A percentile compares a stretch with the other conserved stretches of the same genome.
Evolutionary conservation across 2,888 invertebrate species (phyloP).

Genomic region (Orchesellides sinensis): DNA sequence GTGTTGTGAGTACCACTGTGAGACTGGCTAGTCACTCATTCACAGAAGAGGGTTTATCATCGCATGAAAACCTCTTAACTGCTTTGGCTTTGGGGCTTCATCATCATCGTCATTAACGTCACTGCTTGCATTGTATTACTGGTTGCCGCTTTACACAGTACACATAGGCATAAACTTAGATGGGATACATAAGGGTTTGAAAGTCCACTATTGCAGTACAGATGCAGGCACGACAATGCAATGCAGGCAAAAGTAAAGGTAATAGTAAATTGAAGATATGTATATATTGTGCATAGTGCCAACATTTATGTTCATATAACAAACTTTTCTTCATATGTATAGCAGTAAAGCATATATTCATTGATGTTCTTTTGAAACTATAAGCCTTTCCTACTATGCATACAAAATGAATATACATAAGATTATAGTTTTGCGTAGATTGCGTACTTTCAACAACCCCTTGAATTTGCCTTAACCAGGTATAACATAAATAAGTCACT

Average conservation of each 20-base stretch:
- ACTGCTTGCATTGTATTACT: constrained; percentile 3
- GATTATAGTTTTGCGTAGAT: background rate
- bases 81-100: constrained; percentile 46
- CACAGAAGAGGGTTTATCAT: constrained; percentile 62
- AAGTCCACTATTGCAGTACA: background rate
- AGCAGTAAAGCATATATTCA: background rate
- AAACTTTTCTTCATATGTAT: background rate
- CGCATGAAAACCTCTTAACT: constrained; percentile 55
- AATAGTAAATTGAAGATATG: background rate
- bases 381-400: background rate
- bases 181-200: constrained; percentile 6
- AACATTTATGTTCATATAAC: background rate
- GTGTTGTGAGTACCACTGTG: constrained; percentile 57
- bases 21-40: constrained; percentile 64
- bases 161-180: background rate
- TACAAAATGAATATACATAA: background rate
- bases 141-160: constrained; percentile 16
- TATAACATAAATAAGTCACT: background rate
- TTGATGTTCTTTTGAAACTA: background rate
- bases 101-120: constrained; percentile 31
- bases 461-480: constrained; percentile 15
- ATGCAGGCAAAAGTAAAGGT: background rate
- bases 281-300: background rate
- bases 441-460: constrained; percentile 42
- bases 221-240: background rate